phyloP scores from a whole-genome alignment of 2,113 vertebrate genomes.

The Colius striatus region DNA sequence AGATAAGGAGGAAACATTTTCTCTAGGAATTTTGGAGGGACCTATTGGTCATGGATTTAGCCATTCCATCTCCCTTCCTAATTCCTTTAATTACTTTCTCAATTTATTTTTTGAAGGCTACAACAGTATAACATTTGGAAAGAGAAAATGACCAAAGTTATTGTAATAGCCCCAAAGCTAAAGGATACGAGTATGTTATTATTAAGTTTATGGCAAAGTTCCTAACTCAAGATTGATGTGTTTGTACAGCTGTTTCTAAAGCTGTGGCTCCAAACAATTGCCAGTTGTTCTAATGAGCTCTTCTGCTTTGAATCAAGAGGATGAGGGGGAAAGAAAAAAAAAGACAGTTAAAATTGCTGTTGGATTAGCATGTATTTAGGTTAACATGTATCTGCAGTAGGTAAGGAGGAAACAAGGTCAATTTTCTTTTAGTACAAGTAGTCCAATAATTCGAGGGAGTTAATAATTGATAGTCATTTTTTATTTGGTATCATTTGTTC shows the following conservation, averaged over 20 bases:
- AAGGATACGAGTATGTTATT: constrained; percentile 23
- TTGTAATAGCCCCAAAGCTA: constrained; percentile 20
- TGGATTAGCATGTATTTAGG: constrained; percentile 9
- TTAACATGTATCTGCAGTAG: background rate
- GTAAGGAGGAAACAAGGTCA: constrained; percentile 4
- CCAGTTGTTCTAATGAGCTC: constrained; percentile 50
- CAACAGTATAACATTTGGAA: constrained; percentile 11
- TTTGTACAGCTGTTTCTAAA: constrained; percentile 68
- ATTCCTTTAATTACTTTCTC: background rate
- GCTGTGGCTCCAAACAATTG: constrained; percentile 47
- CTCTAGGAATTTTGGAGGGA: background rate
- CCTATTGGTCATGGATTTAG: background rate
- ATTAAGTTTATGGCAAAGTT: constrained; percentile 43
- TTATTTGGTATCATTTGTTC: background rate
- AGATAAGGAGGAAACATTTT: background rate
- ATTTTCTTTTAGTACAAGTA: background rate
- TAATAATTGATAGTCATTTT: background rate
- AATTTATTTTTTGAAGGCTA: constrained; percentile 13
- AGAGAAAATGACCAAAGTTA: constrained; percentile 31
- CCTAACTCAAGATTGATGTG: constrained; percentile 44
- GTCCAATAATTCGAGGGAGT: background rate
- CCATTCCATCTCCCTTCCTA: background rate
- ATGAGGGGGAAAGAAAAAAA: background rate
- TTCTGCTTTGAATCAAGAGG: constrained; percentile 60
- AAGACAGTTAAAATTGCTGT: background rate